Evolutionary conservation across 92 coral and sea anemone genomes (phyloP), one percentile per base, ranked within the genome.

Genomic region (Siderastrea siderea): DNA sequence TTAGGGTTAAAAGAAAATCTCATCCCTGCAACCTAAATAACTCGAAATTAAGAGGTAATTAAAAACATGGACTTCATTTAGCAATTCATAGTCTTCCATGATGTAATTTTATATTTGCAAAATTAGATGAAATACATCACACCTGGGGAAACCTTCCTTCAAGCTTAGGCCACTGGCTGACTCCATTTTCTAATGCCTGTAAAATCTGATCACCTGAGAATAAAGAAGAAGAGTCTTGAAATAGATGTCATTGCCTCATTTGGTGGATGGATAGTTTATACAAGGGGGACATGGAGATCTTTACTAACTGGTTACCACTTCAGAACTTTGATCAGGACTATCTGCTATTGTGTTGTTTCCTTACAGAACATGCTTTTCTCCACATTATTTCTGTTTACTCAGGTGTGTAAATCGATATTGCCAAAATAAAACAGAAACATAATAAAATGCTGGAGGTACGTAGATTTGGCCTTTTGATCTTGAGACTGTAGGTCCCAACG

Each of bases 141-240:
- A 98, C 99, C 98, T 98, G 99, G 47, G 99, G 99, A 79, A 98
- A 98, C 68, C 99, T 65, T 26, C 99, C 99, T 85, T 98, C 99
- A 13, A 86, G 98, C 77, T 93, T 98, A 26, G 99, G 99, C 98
- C 98, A 98, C 79, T 96, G 99, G 55, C 99, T 98, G n/a, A 98
- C 99, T 53, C 99, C 99, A 89, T 98, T 98, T 78, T 98, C 98
- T 48, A 98, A 81, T 46, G 99, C 99, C 54, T 89, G 81, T 58
- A 96, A 78, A 45, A 98, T 74, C 78, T 98, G 98, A 74, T 91
- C 96, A 26, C 99, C 99, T 97, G 63, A 2, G 7, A n/a, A 58
- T 12, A 59, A 17, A 45, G 43, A 55, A 46, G n/a, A 0, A n/a
- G 2, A 7, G 14, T 59, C 15, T 57, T 47, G 61, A 15, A 7